phyloP scores from a whole-genome alignment of 2,888 invertebrate genomes.

The Ferdinandea cuprea region DNA sequence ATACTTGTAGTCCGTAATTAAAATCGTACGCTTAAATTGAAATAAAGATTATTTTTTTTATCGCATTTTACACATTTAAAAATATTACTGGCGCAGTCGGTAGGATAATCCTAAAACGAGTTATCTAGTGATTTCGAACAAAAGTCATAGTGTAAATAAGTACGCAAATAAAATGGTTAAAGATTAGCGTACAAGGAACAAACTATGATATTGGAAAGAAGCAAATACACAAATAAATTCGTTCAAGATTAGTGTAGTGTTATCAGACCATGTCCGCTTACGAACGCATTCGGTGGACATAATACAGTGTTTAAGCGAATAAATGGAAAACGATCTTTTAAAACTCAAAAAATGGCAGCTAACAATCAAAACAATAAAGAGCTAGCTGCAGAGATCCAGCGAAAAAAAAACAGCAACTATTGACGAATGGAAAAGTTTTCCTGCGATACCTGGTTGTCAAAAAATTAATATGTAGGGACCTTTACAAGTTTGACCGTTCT shows the following conservation, averaged over 20 bases:
- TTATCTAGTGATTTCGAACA: neutral
- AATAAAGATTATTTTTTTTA: too few relatives aligned
- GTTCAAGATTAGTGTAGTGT: constrained; percentile 10
- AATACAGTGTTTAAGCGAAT: constrained; percentile 4
- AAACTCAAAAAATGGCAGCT: neutral
- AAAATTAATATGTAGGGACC: too few relatives aligned
- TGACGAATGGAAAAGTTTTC: too few relatives aligned
- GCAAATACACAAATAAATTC: constrained; percentile 7
- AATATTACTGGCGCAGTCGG: too few relatives aligned
- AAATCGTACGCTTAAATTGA: too few relatives aligned
- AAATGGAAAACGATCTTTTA: neutral
- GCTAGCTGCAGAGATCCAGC: neutral
- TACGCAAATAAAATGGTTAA: constrained; percentile 9
- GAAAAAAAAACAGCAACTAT: too few relatives aligned
- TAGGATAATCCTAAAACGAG: too few relatives aligned
- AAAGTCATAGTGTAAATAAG: neutral
- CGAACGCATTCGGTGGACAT: constrained; percentile 23
- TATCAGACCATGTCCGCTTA: neutral
- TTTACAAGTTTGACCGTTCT: too few relatives aligned
- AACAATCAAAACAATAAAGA: constrained; percentile 8
- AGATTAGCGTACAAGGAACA: constrained; percentile 8
- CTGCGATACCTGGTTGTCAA: too few relatives aligned
- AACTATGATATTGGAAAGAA: too few relatives aligned
- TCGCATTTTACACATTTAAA: too few relatives aligned
- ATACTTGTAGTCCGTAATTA: too few relatives aligned